These are phyloP conservation scores for Stomatorhinus ivindoensis DNA, from an alignment of 2,113 vertebrate genomes.

Conservation along the genomic window DNA sequence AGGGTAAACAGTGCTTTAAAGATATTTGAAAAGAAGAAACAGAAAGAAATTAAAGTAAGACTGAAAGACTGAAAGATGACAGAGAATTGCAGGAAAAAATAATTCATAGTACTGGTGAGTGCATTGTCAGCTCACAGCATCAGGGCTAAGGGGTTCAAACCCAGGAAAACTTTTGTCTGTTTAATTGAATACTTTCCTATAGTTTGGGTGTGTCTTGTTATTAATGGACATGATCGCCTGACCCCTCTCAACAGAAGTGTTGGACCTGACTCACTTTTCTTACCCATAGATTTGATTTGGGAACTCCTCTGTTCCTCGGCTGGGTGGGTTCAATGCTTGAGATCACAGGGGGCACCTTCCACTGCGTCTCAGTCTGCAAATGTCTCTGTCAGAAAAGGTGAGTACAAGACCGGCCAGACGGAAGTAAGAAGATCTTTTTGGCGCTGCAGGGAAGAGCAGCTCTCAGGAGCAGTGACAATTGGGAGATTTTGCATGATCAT, in stretches of 20 bases:
- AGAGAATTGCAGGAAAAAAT: background rate
- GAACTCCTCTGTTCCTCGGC: constrained; percentile 63
- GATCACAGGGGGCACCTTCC: constrained; percentile 50
- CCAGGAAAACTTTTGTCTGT: background rate
- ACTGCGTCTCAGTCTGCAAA: constrained; percentile 52
- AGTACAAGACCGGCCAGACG: constrained; percentile 25
- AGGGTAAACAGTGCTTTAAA: background rate
- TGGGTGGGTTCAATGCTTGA: constrained; percentile 60
- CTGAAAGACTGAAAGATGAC: background rate
- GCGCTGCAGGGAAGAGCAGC: background rate
- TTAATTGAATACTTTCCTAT: background rate
- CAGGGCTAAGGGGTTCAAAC: background rate
- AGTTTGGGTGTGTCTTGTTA: background rate
- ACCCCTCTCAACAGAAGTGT: background rate
- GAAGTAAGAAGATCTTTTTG: background rate
- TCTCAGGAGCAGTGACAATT: background rate
- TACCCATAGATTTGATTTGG: constrained; percentile 54
- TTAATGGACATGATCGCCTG: background rate
- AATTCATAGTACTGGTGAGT: background rate
- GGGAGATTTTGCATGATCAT: background rate
- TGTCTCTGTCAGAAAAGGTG: constrained; percentile 42
- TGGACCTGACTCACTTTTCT: background rate
- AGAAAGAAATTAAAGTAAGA: background rate
- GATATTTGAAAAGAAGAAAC: background rate
- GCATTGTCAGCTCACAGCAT: background rate